Base-by-base conservation (phyloP, 92 coral and sea anemone genomes). In the Phymanthus crucifer region DNA sequence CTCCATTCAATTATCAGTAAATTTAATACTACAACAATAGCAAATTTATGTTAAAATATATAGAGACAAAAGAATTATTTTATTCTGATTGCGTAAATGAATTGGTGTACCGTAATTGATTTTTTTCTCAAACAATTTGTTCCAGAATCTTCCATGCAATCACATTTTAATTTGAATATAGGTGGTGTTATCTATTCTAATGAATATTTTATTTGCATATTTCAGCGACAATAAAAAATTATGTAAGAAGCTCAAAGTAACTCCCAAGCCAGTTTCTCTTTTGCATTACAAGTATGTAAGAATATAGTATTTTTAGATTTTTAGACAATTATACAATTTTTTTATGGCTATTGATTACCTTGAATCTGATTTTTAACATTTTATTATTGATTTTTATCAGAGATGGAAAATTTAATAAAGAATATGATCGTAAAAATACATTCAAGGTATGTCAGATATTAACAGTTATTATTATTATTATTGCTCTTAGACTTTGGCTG, bases 361-460 rank as follows among this genome's bases (percentile, higher is more conserved):
- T 32, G 29, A 31, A 3, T 26, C 23, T 72, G 36, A 13, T 46
- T 65, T 32, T 43, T 9, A 36, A 32, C 11, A 9, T 12, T 5
- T 37, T 31, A 13, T 68, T n/a, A n/a, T 48, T 58, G 26, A 29
- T 81, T 31, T 34, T 71, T 72, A 73, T 7, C 72, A 96, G 99
- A 76, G 97, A 89, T 93, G 99, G 99, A 24, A 87, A 93, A 75
- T 96, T 96, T 71, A 96, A 96, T 76, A 96, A 96, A 87, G 99
- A 93, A 77, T 96, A 93, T 89, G 97, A 96, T 80, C 90, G 99
- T 40, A 90, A 89, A 82, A 82, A 91, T 69, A 91, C 99, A 54
- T 82, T 81, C n/a, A 96, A 93, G 97, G 99, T 95, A 77, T 46
- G 70, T 75, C 34, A 21, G 7, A 40, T 48, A 13, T 23, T 43